A percentile compares a stretch with the other conserved stretches of the same genome.
Evolutionary conservation across 2,888 invertebrate species (phyloP).

Genomic region (Philaethria dido): DNA sequence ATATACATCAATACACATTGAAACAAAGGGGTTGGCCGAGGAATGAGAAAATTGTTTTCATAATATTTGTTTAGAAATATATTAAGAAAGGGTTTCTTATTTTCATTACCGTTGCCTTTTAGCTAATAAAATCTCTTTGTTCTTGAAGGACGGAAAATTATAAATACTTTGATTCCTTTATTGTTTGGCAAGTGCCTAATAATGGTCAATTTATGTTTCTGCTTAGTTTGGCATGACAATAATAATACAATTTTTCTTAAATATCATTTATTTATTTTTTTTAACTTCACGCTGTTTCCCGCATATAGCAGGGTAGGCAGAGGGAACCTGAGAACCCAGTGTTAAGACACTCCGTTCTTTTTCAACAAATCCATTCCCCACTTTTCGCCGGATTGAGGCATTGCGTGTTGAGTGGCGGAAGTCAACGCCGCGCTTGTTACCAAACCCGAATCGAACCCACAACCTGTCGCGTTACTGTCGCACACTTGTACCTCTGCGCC

Average conservation of each 20-base stretch:
- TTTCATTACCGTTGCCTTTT: conserved; percentile 29
- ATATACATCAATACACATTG: conserved; percentile 11
- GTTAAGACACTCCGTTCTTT: too few species aligned
- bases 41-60: conserved; percentile 22
- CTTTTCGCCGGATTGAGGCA: too few species aligned
- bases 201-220: conserved; percentile 21
- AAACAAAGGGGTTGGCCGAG: conserved; percentile 15
- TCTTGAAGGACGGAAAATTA: conserved; percentile 28
- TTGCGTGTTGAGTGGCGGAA: too few species aligned
- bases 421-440: too few species aligned
- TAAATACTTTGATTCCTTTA: conserved; percentile 23
- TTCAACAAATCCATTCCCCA: too few species aligned
- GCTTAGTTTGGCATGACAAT: conserved; percentile 1
- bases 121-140: conserved; percentile 28
- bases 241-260: background rate
- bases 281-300: too few species aligned
- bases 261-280: too few species aligned
- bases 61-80: conserved; percentile 30
- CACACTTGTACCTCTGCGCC: too few species aligned
- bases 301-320: too few species aligned
- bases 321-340: too few species aligned
- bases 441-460: too few species aligned
- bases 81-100: conserved; percentile 31
- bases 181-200: conserved; percentile 17
- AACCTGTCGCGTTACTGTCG: too few species aligned